Base-by-base conservation (phyloP, 2,797 vertebrate genomes). In the Pyrocephalus nanus region DNA sequence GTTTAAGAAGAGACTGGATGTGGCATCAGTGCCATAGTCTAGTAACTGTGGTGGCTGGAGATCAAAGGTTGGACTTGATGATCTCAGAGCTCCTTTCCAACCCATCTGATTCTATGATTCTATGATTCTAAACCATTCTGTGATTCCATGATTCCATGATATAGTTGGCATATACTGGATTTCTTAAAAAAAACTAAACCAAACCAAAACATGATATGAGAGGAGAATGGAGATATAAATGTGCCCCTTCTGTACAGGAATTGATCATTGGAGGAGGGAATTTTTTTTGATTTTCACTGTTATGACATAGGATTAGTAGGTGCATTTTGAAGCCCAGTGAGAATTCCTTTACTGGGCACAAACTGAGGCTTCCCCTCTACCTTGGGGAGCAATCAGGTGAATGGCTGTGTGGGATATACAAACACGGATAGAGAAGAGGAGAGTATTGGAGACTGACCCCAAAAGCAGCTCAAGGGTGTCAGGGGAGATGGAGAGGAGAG, bases 401-500 rank as follows among this genome's bases (percentile, higher is more conserved):
- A 40, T 11, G 36, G n/a, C 32, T 21, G 5, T 48, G 51, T 57
- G 54, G 27, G 57, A 64, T 5, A 55, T 27, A 13, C 16, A 51
- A 81, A 4, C 3, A 1, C 6, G 40, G 47, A 42, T 70, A 76
- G 74, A 50, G 72, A 61, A 53, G 29, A 61, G 32, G n/a, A 80
- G 2, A 12, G 19, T 21, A 1, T 21, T 73, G 21, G 58, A 82
- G 43, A 38, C 34, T 22, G 40, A 55, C 22, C 7, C 38, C 48
- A 64, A 45, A 45, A 64, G 21, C 57, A 80, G 6, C n/a, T 12
- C 16, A 45, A 75, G 18, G 11, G 36, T 48, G 15, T 18, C 57
- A 72, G 23, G 8, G 43, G 29, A 53, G 8, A 34, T 0, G 0
- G 1, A 64, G 42, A 87, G 21, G 20, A 75, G 32, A 0, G 0